Evolutionary conservation across 2,888 invertebrate species (phyloP).

Genomic region (Lagria hirta): DNA sequence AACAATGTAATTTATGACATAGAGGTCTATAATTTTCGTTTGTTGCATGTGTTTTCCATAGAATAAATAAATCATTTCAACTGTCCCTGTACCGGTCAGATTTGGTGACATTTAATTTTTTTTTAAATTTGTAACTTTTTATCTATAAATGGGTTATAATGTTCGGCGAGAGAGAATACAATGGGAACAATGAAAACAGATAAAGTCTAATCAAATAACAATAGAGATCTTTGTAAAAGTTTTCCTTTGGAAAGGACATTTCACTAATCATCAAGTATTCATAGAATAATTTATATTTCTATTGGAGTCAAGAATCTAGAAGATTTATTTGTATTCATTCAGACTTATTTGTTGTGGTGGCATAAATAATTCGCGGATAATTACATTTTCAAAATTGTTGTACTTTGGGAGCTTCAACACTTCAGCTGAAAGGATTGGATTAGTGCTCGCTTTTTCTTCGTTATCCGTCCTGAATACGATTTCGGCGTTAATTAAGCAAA

Average conservation of each 20-base stretch:
- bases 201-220: constrained; percentile 26
- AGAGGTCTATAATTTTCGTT: constrained; percentile 16
- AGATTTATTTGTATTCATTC: constrained; percentile 22
- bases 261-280: constrained; percentile 26
- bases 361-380: constrained; percentile 39
- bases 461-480: constrained; percentile 43
- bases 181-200: constrained; percentile 12
- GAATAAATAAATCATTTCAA: constrained; percentile 14
- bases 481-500: constrained; percentile 45
- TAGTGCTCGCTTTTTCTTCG: constrained; percentile 39
- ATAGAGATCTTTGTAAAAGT: constrained; percentile 14
- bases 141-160: constrained; percentile 23
- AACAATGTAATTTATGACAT: constrained; percentile 25
- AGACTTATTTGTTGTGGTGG: constrained; percentile 27
- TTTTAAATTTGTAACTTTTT: constrained; percentile 13
- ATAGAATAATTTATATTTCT: constrained; percentile 9
- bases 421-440: constrained; percentile 40
- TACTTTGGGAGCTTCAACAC: constrained; percentile 41
- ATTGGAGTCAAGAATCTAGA: not conserved
- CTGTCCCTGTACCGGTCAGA: constrained; percentile 2
- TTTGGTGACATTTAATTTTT: constrained; percentile 7
- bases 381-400: constrained; percentile 41
- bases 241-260: constrained; percentile 15
- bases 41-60: constrained; percentile 9
- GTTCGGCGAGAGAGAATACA: constrained; percentile 16